Base-by-base conservation (phyloP, 2,797 vertebrate species). In the Manis pentadactyla region DNA sequence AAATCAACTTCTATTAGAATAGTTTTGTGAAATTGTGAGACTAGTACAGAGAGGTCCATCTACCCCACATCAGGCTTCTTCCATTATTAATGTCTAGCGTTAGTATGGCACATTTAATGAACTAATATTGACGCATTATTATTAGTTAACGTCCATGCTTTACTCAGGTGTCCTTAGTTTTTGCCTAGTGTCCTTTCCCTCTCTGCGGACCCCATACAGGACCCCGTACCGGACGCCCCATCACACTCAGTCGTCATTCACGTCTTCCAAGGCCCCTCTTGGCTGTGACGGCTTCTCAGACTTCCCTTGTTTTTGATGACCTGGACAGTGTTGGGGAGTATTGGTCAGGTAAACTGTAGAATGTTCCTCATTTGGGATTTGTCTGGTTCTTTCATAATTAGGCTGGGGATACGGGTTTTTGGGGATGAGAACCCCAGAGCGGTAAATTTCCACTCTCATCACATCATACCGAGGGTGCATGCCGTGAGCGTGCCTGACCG, bases 1-100 rank as follows among this genome's bases (percentile, higher is more conserved):
- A 8, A 87, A 87, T 29, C 81, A 69, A 81, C 21, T 95, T 87
- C 79, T 37, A 89, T 90, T 90, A 53, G 17, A 66, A 53, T 74
- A 90, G 61, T 81, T 85, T 39, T 39, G 37, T 39, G 37, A 39
- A 39, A 39, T 34, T 78, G 53, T 93, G 39, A 83, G 86, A 78
- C 83, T n/a, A 63, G n/a, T 63, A 79, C 5, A 73, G 23, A 81
- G n/a, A 85, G 77, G 25, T 89, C 34, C 51, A 93, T 18, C 27
- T 34, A 85, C 25, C 34, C 46, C 25, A 82, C 9, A 29, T 19
- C 4, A 37, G 51, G 11, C 39, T 68, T 88, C 42, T 85, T 27
- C 53, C 53, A 25, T 93, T 78, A 87, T 83, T 82, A 93, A 55
- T 73, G 81, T 21, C 42, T 95, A 81, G n/a, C 19, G 19, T 71